Conservation (phyloP, 2,113 vertebrate species). For the Nyctibius bracteatus region DNA sequence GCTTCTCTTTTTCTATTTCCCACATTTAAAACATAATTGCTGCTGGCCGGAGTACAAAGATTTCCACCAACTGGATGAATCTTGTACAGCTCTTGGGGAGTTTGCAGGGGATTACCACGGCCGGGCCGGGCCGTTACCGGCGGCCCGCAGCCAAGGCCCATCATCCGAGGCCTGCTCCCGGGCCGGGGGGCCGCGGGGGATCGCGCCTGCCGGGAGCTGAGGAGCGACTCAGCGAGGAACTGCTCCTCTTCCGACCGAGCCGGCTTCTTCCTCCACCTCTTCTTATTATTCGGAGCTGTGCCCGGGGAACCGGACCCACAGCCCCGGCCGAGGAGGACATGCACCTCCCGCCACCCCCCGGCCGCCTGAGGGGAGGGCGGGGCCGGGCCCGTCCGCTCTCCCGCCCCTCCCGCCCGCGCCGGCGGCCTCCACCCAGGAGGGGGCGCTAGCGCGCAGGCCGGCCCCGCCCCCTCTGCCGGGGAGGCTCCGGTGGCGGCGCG, state of each 20-base stretch:
- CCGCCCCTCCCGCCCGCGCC: no score
- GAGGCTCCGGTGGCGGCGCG: rapidly evolving
- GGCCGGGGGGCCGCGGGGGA: no score
- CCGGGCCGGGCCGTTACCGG: no score
- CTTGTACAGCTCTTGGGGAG: rapidly evolving
- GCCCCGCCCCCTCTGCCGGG: rapidly evolving
- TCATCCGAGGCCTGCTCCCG: no score
- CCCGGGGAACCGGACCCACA: no score
- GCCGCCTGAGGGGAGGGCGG: no score
- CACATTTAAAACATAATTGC: neutral
- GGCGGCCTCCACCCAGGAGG: neutral
- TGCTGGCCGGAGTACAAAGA: rapidly evolving
- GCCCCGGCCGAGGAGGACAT: rapidly evolving
- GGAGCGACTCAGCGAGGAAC: no score
- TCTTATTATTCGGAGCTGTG: no score
- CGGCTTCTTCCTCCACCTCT: neutral
- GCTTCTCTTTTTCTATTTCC: neutral
- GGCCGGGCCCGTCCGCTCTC: rapidly evolving
- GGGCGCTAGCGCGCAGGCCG: neutral
- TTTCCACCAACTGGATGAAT: no score
- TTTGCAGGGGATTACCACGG: neutral
- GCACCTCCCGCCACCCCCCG: rapidly evolving
- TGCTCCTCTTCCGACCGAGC: no score
- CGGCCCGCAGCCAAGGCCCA: no score
- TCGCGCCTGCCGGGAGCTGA: no score